phyloP scores from a whole-genome alignment of 2,888 invertebrate genomes.

The Tipula lateralis region DNA sequence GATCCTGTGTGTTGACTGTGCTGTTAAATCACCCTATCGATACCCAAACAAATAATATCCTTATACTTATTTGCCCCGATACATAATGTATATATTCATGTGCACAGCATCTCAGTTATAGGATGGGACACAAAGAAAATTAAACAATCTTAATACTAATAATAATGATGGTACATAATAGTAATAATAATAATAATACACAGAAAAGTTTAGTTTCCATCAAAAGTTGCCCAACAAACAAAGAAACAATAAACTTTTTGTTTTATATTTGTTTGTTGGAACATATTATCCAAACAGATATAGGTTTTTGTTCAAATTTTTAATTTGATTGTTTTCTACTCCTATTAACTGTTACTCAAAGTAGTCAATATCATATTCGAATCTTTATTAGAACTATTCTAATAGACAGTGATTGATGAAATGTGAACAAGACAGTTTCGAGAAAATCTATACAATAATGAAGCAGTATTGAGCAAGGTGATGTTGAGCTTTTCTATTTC shows the following conservation, averaged over 20 bases:
- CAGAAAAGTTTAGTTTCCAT: background rate
- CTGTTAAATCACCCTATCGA: conserved; percentile 5
- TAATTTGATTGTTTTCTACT: conserved; percentile 9
- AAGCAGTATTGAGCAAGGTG: too few relatives aligned
- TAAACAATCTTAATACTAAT: background rate
- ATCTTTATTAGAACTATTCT: background rate
- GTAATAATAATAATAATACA: background rate
- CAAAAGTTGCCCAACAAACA: background rate
- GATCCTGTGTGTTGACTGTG: background rate
- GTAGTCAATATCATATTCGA: background rate
- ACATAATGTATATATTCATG: background rate
- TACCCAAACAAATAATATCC: background rate
- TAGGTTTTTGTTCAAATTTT: background rate
- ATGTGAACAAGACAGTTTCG: background rate
- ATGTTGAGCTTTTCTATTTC: too few relatives aligned
- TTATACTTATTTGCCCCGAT: background rate
- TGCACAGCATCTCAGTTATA: background rate
- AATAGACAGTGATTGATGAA: background rate
- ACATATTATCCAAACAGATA: background rate
- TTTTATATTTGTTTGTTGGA: background rate
- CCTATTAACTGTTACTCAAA: background rate
- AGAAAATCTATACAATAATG: too few relatives aligned
- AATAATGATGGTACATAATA: background rate
- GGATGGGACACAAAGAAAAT: background rate
- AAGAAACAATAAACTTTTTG: background rate